Percentiles rank a stretch among this genome's conserved stretches.
Evolutionary conservation across 1,140 invertebrate genomes (phyloP).

Genomic region (Trichogramma pretiosum): DNA sequence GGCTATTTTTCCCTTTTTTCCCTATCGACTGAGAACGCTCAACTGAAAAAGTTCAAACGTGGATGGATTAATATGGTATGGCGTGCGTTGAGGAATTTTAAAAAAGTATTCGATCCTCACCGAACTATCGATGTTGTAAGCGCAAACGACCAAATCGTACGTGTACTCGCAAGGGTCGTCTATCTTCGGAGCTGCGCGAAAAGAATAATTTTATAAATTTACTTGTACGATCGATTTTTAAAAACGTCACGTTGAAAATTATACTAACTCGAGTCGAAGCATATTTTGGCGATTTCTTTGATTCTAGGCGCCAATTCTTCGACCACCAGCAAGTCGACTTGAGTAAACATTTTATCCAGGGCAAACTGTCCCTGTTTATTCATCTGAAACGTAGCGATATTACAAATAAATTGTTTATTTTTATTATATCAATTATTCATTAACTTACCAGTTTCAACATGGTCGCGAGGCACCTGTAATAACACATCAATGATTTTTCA

Average conservation of each 20-base stretch:
- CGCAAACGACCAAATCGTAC: background rate
- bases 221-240: background rate
- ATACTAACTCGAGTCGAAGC: background rate
- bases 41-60: no score
- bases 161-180: background rate
- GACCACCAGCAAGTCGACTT: background rate
- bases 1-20: no score
- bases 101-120: no score
- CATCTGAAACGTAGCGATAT: background rate
- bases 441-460: slow-evolving; percentile 2
- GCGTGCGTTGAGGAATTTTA: no score
- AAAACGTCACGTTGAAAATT: background rate
- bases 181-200: background rate
- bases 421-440: background rate
- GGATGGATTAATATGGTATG: no score
- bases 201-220: background rate
- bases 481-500: slow-evolving; percentile 3
- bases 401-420: background rate
- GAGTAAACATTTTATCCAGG: background rate
- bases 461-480: background rate
- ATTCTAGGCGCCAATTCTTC: background rate
- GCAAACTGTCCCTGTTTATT: background rate
- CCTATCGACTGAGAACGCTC: no score
- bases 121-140: background rate
- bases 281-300: background rate